Conservation (phyloP, 30 jellyfish, hydroid and myxozoan species). For the Aurelia aurita region DNA sequence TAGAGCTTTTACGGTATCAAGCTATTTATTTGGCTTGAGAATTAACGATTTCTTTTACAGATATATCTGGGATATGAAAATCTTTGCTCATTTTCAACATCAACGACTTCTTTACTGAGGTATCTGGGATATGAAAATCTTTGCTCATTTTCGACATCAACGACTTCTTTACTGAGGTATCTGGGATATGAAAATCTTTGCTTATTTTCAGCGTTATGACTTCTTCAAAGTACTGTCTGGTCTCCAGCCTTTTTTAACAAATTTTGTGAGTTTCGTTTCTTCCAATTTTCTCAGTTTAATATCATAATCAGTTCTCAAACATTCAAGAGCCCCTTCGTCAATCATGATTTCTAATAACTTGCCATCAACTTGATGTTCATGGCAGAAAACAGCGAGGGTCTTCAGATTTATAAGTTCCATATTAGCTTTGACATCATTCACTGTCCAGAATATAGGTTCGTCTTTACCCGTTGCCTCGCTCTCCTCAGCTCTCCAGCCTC, state of each 20-base stretch:
- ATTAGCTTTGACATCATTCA: conserved; percentile 17
- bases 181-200: no score
- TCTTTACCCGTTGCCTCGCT: conserved; percentile 1
- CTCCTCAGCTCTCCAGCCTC: conserved; percentile 72
- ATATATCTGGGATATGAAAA: no score
- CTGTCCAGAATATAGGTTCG: conserved; percentile 46
- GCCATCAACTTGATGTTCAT: conserved; percentile 66
- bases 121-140: no score
- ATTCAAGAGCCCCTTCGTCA: conserved; percentile 26
- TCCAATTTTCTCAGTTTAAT: conserved; percentile 41
- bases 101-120: no score
- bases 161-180: no score
- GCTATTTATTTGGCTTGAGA: no score
- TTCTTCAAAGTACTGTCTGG: conserved; percentile 50
- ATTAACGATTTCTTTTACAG: no score
- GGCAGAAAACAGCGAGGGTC: conserved; percentile 55
- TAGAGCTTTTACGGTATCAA: no score
- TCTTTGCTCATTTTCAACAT: no score
- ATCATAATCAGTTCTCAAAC: conserved; percentile 22
- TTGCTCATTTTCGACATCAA: background rate
- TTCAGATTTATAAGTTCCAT: conserved; percentile 48
- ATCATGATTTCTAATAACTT: conserved; percentile 33
- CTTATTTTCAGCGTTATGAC: background rate
- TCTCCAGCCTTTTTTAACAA: conserved; percentile 72
- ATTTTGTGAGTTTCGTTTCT: conserved; percentile 46